Evolutionary conservation across 2,113 vertebrate genomes (phyloP).

Genomic region (Aspidoscelis tigris): DNA sequence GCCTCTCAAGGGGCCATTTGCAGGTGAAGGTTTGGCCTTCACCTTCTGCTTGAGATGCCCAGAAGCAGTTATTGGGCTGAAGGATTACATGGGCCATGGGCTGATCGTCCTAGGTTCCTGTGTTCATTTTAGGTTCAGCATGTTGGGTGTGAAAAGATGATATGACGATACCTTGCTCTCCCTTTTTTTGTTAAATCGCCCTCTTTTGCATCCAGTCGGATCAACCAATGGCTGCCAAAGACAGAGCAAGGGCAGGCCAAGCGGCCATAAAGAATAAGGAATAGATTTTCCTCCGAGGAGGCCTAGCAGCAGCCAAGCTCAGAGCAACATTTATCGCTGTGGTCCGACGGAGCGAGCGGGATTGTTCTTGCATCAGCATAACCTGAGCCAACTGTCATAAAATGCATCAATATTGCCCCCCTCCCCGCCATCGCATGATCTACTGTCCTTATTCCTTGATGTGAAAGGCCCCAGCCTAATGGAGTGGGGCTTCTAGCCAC

Average conservation of each 20-base stretch:
- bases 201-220: neutral
- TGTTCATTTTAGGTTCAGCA: too few relatives aligned
- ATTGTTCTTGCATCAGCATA: neutral
- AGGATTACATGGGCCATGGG: too few relatives aligned
- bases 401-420: neutral
- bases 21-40: too few relatives aligned
- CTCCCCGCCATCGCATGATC: neutral
- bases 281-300: neutral
- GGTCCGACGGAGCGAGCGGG: neutral
- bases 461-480: too few relatives aligned
- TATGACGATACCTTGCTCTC: neutral
- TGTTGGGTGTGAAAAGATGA: neutral
- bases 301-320: neutral
- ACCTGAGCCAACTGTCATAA: neutral
- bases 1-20: too few relatives aligned
- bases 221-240: neutral
- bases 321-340: neutral
- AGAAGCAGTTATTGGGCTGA: too few relatives aligned
- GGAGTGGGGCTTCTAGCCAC: neutral
- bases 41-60: too few relatives aligned
- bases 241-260: neutral
- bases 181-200: neutral
- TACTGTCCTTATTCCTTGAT: neutral
- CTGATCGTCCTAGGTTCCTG: too few relatives aligned
- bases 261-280: neutral